Conservation (phyloP, 2,113 vertebrate species). For the Megaleporinus macrocephalus region DNA sequence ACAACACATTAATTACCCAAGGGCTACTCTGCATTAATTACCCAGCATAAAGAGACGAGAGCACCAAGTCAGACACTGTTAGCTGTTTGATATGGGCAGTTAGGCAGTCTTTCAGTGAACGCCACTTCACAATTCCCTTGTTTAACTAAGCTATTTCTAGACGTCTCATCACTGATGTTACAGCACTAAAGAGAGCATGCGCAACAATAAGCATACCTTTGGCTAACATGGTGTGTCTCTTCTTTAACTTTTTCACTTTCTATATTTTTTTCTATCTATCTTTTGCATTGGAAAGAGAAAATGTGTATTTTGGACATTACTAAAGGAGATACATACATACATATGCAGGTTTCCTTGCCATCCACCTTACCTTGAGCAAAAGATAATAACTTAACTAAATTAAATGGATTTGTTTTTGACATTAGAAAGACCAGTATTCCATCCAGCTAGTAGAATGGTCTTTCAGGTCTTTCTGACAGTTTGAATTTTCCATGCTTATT, state of each 20-base stretch:
- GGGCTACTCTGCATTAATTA: constrained; percentile 27
- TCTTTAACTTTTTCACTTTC: neutral
- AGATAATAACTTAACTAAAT: too few species aligned
- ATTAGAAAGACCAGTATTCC: too few species aligned
- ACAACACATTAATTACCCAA: constrained; percentile 24
- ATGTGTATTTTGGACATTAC: too few species aligned
- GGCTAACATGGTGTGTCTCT: neutral
- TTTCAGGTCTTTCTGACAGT: too few species aligned
- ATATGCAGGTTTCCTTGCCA: too few species aligned
- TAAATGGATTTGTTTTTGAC: too few species aligned
- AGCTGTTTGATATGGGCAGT: too few species aligned
- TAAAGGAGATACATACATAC: too few species aligned
- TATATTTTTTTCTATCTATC: neutral
- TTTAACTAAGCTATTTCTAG: neutral
- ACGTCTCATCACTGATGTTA: neutral
- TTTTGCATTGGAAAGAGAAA: neutral
- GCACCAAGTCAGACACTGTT: neutral
- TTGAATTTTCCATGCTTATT: too few species aligned
- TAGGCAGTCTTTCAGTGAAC: neutral
- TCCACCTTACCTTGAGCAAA: too few species aligned
- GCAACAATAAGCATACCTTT: neutral
- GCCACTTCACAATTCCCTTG: neutral
- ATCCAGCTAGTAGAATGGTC: too few species aligned
- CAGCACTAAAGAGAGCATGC: neutral
- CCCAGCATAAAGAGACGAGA: constrained; percentile 22